Evolutionary conservation across 2,888 invertebrate genomes (phyloP).

Genomic region (Itoplectis maculator): DNA sequence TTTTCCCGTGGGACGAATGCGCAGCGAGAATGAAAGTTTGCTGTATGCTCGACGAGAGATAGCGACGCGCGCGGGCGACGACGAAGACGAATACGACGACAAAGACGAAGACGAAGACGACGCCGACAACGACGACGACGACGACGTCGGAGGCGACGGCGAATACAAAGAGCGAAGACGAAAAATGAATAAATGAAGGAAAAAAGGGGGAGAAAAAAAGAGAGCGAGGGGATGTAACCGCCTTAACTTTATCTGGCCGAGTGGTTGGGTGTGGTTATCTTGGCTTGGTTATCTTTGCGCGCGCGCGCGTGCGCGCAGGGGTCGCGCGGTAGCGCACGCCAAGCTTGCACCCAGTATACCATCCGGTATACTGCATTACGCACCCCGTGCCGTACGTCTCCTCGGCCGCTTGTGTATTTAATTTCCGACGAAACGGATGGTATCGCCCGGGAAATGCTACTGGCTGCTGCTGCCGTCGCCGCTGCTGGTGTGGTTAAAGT

Average conservation of each 20-base stretch:
- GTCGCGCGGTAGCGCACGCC: conserved; percentile 35
- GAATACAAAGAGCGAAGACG: conserved; percentile 32
- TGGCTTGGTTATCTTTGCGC: conserved; percentile 58
- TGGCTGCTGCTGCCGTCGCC: too few species aligned
- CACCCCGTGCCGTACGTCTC: conserved; percentile 35
- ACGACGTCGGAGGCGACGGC: conserved; percentile 12
- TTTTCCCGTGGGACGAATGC: conserved; percentile 44
- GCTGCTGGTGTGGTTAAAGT: conserved; percentile 52
- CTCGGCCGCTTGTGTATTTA: conserved; percentile 78
- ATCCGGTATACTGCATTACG: conserved; percentile 7
- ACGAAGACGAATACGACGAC: too few species aligned
- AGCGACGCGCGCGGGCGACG: too few species aligned
- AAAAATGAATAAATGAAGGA: conserved; percentile 21
- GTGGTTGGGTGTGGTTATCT: conserved; percentile 78
- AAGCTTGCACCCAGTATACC: conserved; percentile 37
- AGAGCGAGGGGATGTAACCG: conserved; percentile 70
- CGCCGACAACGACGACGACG: too few species aligned
- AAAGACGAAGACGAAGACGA: too few species aligned
- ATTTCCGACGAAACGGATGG: conserved; percentile 81
- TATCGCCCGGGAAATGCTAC: conserved; percentile 71
- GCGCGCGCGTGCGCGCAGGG: conserved; percentile 41
- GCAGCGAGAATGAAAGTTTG: conserved; percentile 55
- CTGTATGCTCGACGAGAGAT: conserved; percentile 37
- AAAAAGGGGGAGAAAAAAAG: too few species aligned
- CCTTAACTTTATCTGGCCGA: conserved; percentile 77